These are phyloP conservation scores for Artibeus jamaicensis DNA, from an alignment of 2,797 vertebrate genomes.

Conservation along the genomic window DNA sequence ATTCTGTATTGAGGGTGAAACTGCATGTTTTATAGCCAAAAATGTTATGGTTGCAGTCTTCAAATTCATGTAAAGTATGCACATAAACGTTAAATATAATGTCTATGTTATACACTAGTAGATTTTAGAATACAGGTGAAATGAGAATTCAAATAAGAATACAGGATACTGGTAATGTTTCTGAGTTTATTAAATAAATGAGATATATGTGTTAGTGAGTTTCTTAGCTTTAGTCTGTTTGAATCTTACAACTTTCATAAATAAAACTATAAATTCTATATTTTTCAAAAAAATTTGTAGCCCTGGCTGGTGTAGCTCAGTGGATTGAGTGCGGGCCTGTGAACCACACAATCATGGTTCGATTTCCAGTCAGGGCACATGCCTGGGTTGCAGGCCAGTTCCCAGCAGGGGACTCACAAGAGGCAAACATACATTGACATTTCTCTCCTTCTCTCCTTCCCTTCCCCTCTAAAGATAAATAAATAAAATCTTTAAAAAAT, in stretches of 20 bases:
- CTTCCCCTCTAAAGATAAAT: too few species aligned
- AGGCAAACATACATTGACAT: too few species aligned
- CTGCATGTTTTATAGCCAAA: background rate
- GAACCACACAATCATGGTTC: too few species aligned
- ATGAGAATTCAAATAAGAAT: background rate
- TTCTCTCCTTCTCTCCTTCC: too few species aligned
- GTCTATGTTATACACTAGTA: background rate
- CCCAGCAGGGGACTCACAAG: too few species aligned
- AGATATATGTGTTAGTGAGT: background rate
- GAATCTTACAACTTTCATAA: background rate
- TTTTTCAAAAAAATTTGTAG: background rate
- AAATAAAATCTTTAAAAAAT: too few species aligned
- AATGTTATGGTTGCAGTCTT: background rate
- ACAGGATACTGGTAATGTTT: background rate
- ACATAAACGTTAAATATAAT: background rate
- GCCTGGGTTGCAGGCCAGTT: too few species aligned
- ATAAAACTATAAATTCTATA: background rate
- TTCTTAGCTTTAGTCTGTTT: background rate
- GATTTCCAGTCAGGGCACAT: too few species aligned
- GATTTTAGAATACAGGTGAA: background rate
- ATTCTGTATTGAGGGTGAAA: background rate
- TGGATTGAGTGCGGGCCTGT: too few species aligned
- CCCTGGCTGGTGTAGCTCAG: too few species aligned
- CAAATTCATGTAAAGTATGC: background rate
- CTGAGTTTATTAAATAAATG: constrained; percentile 10